Evolutionary conservation across 1,140 invertebrate genomes (phyloP).

Genomic region (Drosophila neocordata): DNA sequence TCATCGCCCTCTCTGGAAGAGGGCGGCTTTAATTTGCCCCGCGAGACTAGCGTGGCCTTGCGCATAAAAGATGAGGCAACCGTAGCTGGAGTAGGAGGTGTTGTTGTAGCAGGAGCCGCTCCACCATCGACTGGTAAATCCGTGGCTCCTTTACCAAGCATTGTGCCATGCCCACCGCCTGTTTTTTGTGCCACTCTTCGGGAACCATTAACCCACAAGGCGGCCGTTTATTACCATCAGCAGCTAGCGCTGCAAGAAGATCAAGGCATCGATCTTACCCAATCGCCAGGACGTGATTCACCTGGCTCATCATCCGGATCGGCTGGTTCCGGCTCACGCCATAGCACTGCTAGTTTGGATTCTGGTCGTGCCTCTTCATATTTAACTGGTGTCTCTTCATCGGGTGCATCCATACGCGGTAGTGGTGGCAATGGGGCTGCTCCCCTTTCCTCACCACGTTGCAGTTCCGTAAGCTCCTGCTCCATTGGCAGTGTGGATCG

Average conservation of each 20-base stretch:
- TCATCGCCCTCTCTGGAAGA: constrained; percentile 82
- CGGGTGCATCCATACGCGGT: constrained; percentile 77
- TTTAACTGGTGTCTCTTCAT: constrained; percentile 77
- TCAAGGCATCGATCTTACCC: constrained; percentile 89
- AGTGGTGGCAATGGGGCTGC: constrained; percentile 23
- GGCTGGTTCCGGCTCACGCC: constrained; percentile 89
- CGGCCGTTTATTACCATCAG: constrained; percentile 89
- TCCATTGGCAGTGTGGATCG: constrained; percentile 89
- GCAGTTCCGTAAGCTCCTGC: constrained; percentile 88
- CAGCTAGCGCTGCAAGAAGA: constrained; percentile 89
- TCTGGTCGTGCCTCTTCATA: constrained; percentile 92
- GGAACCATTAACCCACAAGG: constrained; percentile 87
- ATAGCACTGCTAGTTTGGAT: constrained; percentile 95
- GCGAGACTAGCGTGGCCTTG: constrained; percentile 77
- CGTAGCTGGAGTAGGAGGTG: constrained; percentile 6
- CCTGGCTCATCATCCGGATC: constrained; percentile 93
- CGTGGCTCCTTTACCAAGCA: constrained; percentile 43
- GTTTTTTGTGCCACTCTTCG: constrained; percentile 74
- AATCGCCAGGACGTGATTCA: constrained; percentile 94
- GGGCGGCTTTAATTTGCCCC: constrained; percentile 80
- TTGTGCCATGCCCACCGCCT: constrained; percentile 74
- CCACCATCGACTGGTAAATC: constrained; percentile 50
- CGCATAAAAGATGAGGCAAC: constrained; percentile 71
- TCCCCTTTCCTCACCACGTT: constrained; percentile 83
- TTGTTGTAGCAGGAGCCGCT: constrained; percentile 12